Evolutionary conservation across 2,113 vertebrate species (phyloP), one percentile per base, ranked within the genome.

Genomic region (Larimichthys polyactis): DNA sequence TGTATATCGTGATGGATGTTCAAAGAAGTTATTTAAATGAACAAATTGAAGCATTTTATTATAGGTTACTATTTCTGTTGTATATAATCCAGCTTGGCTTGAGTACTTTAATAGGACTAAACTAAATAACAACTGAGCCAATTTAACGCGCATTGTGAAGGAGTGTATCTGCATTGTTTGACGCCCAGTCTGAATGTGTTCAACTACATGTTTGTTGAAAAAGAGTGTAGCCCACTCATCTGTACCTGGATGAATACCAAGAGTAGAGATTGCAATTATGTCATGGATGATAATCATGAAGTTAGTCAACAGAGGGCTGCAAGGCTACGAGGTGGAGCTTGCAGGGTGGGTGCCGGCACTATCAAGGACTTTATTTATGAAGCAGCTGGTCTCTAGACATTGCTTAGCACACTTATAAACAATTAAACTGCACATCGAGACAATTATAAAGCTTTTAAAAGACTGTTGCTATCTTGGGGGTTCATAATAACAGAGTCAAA

Each of bases 361-460:
- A 73, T 69, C 49, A 75, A 83, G 49, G 65, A 82, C 75, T 82
- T 68, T 29, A 60, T 22, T 58, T 80, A 86, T 75, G 55, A 78
- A 75, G 73, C 75, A 76, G 46, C 81, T 80, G 57, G 46, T 80
- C 83, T 88, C 81, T 58, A 81, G 70, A 81, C 68, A 71, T 70
- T 72, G 75, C 75, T 86, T 77, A 77, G 20, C 71, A 78, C 81
- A 70, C 43, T 81, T 87, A 43, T 43, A 78, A 71, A n/a, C 75
- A 79, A 88, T 89, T 81, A 86, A 72, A 82, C 58, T 75, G 27
- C 72, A 81, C 79, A 82, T 55, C 59, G 75, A 82, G 40, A 40
- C 75, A 87, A 86, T 82, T 80, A 79, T 48, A 86, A 78, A 73
- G 22, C 57, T 66, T 79, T 85, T 79, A 62, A 85, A 79, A 54